A percentile compares a stretch with the other conserved stretches of the same genome.
These are phyloP conservation scores for Streptopelia turtur DNA, from an alignment of 2,797 vertebrate genomes.

Conservation along the genomic window DNA sequence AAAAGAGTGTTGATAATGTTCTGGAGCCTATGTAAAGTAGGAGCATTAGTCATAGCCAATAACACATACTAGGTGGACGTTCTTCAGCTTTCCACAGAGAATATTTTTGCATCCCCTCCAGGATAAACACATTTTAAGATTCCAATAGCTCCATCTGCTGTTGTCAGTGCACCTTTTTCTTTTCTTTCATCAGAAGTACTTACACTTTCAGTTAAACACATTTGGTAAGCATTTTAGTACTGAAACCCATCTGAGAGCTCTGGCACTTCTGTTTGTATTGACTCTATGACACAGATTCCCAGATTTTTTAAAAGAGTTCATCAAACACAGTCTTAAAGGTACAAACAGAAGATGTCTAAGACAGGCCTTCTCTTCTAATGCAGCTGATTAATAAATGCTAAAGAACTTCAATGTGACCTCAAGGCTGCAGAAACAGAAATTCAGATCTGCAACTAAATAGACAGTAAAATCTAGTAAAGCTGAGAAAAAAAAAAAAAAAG, in stretches of 20 bases:
- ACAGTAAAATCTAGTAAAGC: neutral
- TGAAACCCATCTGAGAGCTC: neutral
- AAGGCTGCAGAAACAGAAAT: neutral
- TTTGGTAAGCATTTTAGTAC: neutral
- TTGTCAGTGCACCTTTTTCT: neutral
- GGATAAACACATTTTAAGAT: neutral
- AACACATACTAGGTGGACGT: neutral
- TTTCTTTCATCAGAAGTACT: neutral
- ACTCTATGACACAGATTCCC: neutral
- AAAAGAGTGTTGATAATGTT: neutral
- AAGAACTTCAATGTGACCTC: neutral
- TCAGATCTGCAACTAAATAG: neutral
- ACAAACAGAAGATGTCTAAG: neutral
- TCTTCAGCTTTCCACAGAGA: neutral
- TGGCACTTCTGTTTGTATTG: neutral
- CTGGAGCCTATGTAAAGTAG: neutral
- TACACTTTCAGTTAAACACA: neutral
- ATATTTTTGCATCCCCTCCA: neutral
- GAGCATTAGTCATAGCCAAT: neutral
- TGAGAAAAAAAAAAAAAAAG: neutral
- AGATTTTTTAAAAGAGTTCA: neutral
- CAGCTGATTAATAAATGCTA: neutral
- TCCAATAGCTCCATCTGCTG: slow-evolving; percentile 69
- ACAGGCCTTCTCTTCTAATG: neutral
- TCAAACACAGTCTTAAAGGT: neutral